A percentile compares a stretch with the other conserved stretches of the same genome.
These are phyloP conservation scores for Cryptotis parvus DNA, from an alignment of 2,113 vertebrate genomes.

Conservation along the genomic window DNA sequence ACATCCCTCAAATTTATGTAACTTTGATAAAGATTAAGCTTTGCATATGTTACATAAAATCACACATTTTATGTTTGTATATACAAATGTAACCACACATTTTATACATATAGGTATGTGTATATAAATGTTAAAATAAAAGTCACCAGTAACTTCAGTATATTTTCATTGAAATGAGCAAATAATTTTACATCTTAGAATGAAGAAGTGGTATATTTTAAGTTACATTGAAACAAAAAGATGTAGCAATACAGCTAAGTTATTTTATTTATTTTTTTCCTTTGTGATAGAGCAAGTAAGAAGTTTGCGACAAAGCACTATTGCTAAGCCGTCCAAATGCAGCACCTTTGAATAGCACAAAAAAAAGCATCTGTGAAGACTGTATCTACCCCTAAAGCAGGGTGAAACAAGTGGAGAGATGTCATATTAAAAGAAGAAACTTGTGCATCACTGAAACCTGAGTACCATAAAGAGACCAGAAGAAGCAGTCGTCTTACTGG, in stretches of 20 bases:
- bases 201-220: slow-evolving; percentile 57
- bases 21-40: slow-evolving; percentile 19
- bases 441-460: slow-evolving; percentile 66
- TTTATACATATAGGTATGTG: neutral
- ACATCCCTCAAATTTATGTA: slow-evolving; percentile 35
- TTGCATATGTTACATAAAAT: neutral
- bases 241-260: slow-evolving; percentile 76
- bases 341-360: slow-evolving; percentile 79
- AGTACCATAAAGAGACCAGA: slow-evolving; percentile 84
- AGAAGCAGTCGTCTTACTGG: slow-evolving; percentile 77
- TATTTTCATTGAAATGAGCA: slow-evolving; percentile 54
- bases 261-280: slow-evolving; percentile 75
- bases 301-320: slow-evolving; percentile 89
- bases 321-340: slow-evolving; percentile 88
- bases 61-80: neutral
- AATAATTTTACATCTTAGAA: slow-evolving; percentile 55
- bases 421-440: slow-evolving; percentile 87
- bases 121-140: too few relatives aligned
- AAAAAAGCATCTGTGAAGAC: slow-evolving; percentile 87
- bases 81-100: neutral
- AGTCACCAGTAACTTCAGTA: slow-evolving; percentile 41
- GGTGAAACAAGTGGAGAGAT: slow-evolving; percentile 84
- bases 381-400: slow-evolving; percentile 83
- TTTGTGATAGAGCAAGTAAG: slow-evolving; percentile 85
- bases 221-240: slow-evolving; percentile 71